Percentiles rank a stretch among this genome's conserved stretches.
Conservation (phyloP, 2,797 vertebrate genomes). For the Notamacropus eugenii region DNA sequence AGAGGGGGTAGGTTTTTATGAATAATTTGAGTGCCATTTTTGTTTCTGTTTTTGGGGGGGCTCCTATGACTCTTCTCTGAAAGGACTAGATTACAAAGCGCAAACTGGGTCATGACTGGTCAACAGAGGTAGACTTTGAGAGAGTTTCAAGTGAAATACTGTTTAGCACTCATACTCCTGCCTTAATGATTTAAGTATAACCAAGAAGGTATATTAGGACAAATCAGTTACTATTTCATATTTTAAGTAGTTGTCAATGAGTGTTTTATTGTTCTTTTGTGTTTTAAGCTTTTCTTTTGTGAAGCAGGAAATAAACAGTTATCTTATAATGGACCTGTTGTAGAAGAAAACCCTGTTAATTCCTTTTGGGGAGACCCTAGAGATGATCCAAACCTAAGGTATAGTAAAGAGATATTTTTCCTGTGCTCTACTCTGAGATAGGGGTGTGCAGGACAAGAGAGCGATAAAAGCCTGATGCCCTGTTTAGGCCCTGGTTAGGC, state of each 20-base stretch:
- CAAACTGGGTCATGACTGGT: not conserved
- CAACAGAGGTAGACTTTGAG: not conserved
- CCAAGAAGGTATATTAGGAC: not conserved
- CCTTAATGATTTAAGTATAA: not conserved
- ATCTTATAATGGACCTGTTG: not conserved
- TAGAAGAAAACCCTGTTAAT: not conserved
- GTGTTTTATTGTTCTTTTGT: not conserved
- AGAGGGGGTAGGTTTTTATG: not conserved
- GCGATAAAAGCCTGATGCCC: not conserved
- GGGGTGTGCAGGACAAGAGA: not conserved
- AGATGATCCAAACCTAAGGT: not conserved
- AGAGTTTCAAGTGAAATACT: not conserved
- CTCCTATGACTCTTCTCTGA: not conserved
- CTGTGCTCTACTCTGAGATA: not conserved
- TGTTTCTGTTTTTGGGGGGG: not conserved
- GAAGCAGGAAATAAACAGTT: not conserved
- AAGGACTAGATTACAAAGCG: not conserved
- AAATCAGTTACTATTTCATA: not conserved
- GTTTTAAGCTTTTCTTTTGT: not conserved
- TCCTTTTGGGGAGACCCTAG: not conserved
- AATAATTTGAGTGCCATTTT: not conserved
- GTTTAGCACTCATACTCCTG: not conserved
- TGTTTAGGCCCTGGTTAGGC: not conserved
- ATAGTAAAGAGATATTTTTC: not conserved
- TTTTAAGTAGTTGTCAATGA: not conserved